Base-by-base conservation (phyloP, 2,797 vertebrate genomes). In the Manis crassicaudata region DNA sequence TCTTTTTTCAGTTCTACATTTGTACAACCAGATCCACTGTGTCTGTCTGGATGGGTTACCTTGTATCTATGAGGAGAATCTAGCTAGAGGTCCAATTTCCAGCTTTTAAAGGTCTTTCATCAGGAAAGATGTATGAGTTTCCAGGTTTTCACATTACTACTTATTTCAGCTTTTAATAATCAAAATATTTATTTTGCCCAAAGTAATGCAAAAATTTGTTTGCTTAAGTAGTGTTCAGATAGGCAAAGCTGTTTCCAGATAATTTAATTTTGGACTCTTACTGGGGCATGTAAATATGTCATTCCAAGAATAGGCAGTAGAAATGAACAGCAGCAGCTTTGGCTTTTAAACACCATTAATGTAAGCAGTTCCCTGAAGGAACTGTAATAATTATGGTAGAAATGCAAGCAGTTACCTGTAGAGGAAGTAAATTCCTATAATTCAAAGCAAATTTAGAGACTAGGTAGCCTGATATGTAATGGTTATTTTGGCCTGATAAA, bases 191-290 rank as follows among this genome's bases (percentile, higher is more conserved):
- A 37, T 85, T 65, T 60, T 46, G 17, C 5, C 11, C 21, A 79
- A 70, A 14, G 17, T 58, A 94, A 92, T 21, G 18, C 10, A 76
- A 81, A 46, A 94, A 70, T 88, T 50, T 93, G 32, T 84, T 91
- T 93, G 67, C 54, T 96, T 89, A 56, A 29, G 32, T 67, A 8
- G 29, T 60, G 58, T 90, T 75, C 54, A 12, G 32, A 4, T 50
- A 86, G 54, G n/a, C 67, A 79, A 88, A 81, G 52, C 10, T 60
- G 13, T 88, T 88, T 80, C 10, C 27, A 83, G 67, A 54, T 50
- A 68, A 92, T 43, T 92, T 92, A 43, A 95, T 72, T 90, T 96
- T 72, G 68, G 43, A 40, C 60, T 81, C 67, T 96, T 67, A 37
- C 3, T 92, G 40, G 37, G 29, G 40, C 72, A 62, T 32, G 29